phyloP scores from a whole-genome alignment of 2,888 invertebrate species.

The Latrodectus hesperus region DNA sequence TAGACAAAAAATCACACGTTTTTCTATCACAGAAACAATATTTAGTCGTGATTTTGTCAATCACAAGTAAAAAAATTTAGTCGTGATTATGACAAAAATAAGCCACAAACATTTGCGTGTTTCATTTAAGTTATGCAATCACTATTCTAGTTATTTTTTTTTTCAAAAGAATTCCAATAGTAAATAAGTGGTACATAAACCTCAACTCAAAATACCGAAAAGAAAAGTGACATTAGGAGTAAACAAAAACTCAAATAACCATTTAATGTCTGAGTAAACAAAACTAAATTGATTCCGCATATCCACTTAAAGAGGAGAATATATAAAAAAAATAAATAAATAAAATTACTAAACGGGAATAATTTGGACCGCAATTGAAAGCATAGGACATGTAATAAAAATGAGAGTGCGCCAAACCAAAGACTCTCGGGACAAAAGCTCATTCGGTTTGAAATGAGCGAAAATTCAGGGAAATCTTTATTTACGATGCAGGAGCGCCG shows the following conservation, averaged over 20 bases:
- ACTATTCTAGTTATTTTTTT: no score
- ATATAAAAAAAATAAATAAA: neutral
- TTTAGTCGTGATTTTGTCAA: no score
- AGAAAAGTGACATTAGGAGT: neutral
- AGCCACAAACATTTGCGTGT: no score
- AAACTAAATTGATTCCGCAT: neutral
- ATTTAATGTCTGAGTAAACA: constrained; percentile 11
- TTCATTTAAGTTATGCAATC: no score
- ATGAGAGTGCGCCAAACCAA: neutral
- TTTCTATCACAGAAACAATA: no score
- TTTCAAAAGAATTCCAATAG: no score
- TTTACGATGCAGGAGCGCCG: constrained; percentile 29
- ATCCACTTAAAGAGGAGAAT: neutral
- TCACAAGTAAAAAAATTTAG: no score
- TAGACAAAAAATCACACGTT: no score
- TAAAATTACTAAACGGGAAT: constrained; percentile 11
- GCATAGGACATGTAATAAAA: constrained; percentile 31
- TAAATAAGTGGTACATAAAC: neutral
- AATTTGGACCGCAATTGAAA: constrained; percentile 30
- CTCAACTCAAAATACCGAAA: neutral
- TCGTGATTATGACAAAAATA: no score
- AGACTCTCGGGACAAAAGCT: constrained; percentile 41
- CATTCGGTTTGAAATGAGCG: constrained; percentile 23
- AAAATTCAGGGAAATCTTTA: constrained; percentile 43
- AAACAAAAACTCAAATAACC: constrained; percentile 4